phyloP scores from a whole-genome alignment of 2,113 vertebrate genomes.

The Heterocephalus glaber region DNA sequence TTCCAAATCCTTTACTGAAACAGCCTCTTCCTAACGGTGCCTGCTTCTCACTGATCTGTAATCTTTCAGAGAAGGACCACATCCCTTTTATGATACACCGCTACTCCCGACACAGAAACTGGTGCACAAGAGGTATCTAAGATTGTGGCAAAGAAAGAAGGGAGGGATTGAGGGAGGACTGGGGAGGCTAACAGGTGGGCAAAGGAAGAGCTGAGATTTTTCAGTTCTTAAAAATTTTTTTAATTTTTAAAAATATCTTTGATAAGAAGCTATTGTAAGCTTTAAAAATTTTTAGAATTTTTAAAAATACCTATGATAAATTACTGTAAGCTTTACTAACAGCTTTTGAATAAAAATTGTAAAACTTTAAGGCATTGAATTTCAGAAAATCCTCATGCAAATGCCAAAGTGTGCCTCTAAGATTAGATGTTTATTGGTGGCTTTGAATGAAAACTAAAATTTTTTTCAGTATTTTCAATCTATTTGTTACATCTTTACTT shows the following conservation, averaged over 20 bases:
- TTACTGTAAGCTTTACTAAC: not conserved
- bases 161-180: not conserved
- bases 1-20: not conserved
- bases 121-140: not conserved
- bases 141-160: not conserved
- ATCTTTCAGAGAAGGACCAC: not conserved
- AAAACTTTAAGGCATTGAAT: not conserved
- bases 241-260: not conserved
- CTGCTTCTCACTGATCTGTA: not conserved
- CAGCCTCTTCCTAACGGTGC: not conserved
- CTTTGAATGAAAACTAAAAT: constrained; percentile 12
- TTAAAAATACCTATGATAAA: not conserved
- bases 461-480: not conserved
- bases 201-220: constrained; percentile 16
- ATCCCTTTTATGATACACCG: not conserved
- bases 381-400: constrained; percentile 33
- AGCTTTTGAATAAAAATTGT: not conserved
- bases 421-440: not conserved
- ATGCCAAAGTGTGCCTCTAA: not conserved
- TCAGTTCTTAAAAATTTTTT: too few species aligned
- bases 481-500: not conserved
- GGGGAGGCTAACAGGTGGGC: not conserved
- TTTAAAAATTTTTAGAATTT: too few species aligned
- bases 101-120: not conserved
- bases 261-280: not conserved